Percentiles rank a stretch among this genome's conserved stretches.
Conservation (phyloP, 2,888 invertebrate species). For the Tricholauxania praeusta region DNA sequence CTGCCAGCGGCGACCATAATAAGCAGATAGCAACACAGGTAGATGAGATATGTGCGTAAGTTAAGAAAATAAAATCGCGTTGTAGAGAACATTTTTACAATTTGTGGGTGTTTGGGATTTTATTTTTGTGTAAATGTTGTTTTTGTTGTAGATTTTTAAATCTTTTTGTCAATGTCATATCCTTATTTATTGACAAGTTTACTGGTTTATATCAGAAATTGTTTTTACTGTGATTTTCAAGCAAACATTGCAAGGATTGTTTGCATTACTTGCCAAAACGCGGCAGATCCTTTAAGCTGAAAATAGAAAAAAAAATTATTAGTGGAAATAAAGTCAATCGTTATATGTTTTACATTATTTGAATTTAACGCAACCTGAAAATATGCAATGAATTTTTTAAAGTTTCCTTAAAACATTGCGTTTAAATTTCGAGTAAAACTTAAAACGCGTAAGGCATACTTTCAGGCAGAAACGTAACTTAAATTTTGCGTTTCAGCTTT, state of each 20-base stretch:
- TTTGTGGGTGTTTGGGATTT: not conserved
- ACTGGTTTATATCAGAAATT: not conserved
- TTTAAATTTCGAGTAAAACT: too few relatives aligned
- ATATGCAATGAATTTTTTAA: too few relatives aligned
- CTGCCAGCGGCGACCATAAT: slow-evolving; percentile 72
- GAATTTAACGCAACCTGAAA: too few relatives aligned
- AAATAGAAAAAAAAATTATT: not conserved
- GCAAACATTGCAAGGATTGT: not conserved
- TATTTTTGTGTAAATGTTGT: not conserved
- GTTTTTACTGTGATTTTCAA: not conserved
- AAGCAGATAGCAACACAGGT: slow-evolving; percentile 74
- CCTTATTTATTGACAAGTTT: not conserved
- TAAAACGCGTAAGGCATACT: too few relatives aligned
- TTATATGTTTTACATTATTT: too few relatives aligned
- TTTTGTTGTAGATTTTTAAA: not conserved
- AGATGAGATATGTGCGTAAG: slow-evolving; percentile 67
- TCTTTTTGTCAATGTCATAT: not conserved
- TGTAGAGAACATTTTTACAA: slow-evolving; percentile 50
- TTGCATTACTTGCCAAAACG: not conserved
- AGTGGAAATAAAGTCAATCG: too few relatives aligned
- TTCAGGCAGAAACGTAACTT: too few relatives aligned
- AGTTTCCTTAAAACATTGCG: too few relatives aligned
- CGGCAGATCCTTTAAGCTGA: not conserved
- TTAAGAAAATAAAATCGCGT: slow-evolving; percentile 55
- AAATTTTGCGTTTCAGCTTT: too few relatives aligned